Evolutionary conservation across 2,113 vertebrate genomes (phyloP).

Genomic region (Phodopus roborovskii): DNA sequence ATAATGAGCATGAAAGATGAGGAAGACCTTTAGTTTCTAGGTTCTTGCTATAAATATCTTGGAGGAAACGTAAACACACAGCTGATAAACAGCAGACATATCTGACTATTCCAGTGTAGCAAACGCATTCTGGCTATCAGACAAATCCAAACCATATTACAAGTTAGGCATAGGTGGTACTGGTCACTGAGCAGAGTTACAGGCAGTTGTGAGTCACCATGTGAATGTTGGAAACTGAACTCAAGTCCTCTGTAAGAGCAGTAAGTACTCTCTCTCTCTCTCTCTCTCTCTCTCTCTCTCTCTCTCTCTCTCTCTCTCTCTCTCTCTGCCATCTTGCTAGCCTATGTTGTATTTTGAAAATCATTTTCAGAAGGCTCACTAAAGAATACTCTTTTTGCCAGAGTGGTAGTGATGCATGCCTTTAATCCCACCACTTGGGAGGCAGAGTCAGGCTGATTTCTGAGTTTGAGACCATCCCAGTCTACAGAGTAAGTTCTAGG

Average conservation of each 20-base stretch:
- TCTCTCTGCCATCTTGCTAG: neutral
- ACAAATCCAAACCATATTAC: neutral
- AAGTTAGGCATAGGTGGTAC: neutral
- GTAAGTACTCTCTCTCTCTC: too few relatives aligned
- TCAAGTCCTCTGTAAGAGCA: neutral
- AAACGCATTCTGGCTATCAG: neutral
- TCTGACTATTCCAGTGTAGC: neutral
- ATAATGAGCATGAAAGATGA: neutral
- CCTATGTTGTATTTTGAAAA: neutral
- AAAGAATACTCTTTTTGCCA: neutral
- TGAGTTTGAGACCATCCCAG: neutral
- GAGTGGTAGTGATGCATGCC: neutral
- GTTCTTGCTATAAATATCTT: neutral
- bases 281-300: too few relatives aligned
- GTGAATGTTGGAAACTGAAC: neutral
- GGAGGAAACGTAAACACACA: conserved; percentile 3
- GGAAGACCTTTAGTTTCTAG: conserved; percentile 14
- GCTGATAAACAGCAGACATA: neutral
- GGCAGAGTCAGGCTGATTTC: neutral
- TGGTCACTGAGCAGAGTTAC: neutral
- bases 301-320: too few relatives aligned
- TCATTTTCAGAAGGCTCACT: neutral
- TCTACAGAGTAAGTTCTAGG: neutral
- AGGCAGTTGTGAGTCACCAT: neutral
- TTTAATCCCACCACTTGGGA: neutral